Base-by-base conservation (phyloP, 2,888 invertebrate genomes). In the Adineta ricciae region DNA sequence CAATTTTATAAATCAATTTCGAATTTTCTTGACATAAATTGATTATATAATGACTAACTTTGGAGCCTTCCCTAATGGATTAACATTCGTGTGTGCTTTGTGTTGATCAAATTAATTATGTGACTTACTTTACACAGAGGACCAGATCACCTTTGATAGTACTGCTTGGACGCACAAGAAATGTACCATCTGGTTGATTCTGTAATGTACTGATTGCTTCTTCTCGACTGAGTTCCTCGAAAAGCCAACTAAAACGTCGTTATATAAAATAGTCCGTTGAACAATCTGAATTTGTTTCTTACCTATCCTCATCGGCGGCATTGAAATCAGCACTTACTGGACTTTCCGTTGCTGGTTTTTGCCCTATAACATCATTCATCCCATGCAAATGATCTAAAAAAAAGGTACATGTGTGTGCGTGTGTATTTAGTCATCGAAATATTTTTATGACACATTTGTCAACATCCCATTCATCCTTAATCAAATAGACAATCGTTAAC, bases 21-120 rank as follows among this genome's bases (percentile, higher is more conserved):
- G n/a, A n/a, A 87, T 94, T 94, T 87, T 95, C 94, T 86, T 91
- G 90, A 87, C 95, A 94, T 91, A 95, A 95, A 92, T 97, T 97
- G 89, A 97, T 96, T 89, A 97, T 97, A 91, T 97, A 97, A 92
- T 97, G 97, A 90, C 96, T 96, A 85, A 97, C 96, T 92, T 95
- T 95, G 90, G 94, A 95, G 91, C 96, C 96, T 90, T 97, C 96
- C 89, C 96, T 95, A 91, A 27, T 89, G 64, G 38, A 86, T 83
- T 32, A 83, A 64, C 41, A 84, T 72, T 72, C 27, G 11, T 56
- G 5, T 32, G 7, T 50, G n/a, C 11, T 84, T n/a, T 9, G 11
- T n/a, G n/a, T n/a, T n/a, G n/a, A 83, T 82, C 4, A 82, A 36
- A 84, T 14, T 38, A 72, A 72, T 32, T 36, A 27, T 11, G 11